phyloP scores from a whole-genome alignment of 2,113 vertebrate genomes.

The Calyptommatus sinebrachiatus region DNA sequence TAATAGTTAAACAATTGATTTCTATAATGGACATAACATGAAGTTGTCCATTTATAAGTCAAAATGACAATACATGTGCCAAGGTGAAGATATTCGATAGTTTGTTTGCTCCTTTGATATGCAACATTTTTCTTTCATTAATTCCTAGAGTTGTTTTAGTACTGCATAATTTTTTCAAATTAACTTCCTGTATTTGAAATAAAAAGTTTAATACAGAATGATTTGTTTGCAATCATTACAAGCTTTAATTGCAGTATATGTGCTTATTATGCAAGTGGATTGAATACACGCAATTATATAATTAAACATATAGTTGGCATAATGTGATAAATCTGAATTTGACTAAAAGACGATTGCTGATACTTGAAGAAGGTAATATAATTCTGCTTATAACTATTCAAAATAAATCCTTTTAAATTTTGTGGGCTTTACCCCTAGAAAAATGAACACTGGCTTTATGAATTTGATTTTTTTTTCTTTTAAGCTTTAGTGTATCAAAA shows the following conservation, averaged over 20 bases:
- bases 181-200: conserved; percentile 8
- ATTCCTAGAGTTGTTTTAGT: neutral
- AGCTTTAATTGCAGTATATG: conserved; percentile 25
- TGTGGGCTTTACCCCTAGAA: neutral
- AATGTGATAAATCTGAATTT: conserved; percentile 28
- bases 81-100: neutral
- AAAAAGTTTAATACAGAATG: neutral
- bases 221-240: conserved; percentile 32
- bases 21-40: neutral
- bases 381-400: neutral
- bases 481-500: neutral
- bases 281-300: conserved; percentile 39
- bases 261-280: conserved; percentile 33
- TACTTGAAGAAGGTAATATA: conserved; percentile 12
- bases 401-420: neutral
- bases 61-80: neutral
- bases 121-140: conserved; percentile 9
- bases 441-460: neutral
- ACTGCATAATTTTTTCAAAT: conserved; percentile 11
- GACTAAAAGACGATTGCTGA: conserved; percentile 18
- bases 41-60: neutral
- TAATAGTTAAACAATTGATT: neutral
- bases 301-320: conserved; percentile 32
- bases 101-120: neutral
- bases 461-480: neutral